Conservation (phyloP, 2,113 vertebrate species). For the Jaculus jaculus region DNA sequence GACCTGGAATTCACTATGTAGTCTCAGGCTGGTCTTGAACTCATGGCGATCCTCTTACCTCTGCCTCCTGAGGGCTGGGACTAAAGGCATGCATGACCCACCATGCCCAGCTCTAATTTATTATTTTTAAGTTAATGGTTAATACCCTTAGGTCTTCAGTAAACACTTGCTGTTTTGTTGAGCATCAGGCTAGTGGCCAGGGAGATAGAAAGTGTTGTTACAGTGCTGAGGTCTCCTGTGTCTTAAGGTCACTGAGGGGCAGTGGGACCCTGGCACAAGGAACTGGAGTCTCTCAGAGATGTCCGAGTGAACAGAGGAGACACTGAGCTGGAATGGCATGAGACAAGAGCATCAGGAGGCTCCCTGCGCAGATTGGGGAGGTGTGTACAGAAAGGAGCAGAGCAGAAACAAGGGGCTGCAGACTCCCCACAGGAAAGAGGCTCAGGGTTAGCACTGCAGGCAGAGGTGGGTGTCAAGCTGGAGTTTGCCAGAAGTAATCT, state of each 20-base stretch:
- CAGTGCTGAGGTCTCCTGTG: neutral
- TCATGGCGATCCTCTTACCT: too few relatives aligned
- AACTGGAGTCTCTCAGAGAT: neutral
- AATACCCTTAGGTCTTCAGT: neutral
- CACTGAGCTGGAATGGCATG: neutral
- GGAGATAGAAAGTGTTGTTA: neutral
- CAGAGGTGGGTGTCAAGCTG: neutral
- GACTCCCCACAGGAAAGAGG: neutral
- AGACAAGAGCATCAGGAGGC: neutral
- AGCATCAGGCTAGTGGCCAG: neutral
- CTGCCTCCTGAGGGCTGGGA: too few relatives aligned
- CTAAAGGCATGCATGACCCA: too few relatives aligned
- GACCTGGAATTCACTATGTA: too few relatives aligned
- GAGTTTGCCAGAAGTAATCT: constrained; percentile 33
- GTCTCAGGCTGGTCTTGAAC: too few relatives aligned
- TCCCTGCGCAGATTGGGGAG: neutral
- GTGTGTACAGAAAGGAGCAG: neutral
- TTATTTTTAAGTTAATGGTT: constrained; percentile 38
- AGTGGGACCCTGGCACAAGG: neutral
- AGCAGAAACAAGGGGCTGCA: neutral
- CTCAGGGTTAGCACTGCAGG: neutral
- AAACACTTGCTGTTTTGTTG: neutral
- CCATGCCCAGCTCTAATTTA: neutral
- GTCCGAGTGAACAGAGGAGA: neutral
- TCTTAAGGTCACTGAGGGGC: neutral